Conservation (phyloP, 2,888 invertebrate genomes). For the Eupithecia inturbata region DNA sequence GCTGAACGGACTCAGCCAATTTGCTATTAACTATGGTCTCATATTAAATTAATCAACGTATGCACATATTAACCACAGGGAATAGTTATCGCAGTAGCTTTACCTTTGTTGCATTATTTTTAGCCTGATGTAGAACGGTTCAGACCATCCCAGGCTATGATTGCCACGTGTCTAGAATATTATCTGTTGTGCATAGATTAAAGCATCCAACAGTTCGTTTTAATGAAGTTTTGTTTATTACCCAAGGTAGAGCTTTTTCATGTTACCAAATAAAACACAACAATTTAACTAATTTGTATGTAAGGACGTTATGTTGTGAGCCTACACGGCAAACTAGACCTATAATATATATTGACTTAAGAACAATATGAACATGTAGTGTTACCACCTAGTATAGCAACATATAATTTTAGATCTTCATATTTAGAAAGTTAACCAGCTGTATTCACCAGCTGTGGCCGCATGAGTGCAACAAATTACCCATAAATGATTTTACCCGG, state of each 20-base stretch:
- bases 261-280: too few species aligned
- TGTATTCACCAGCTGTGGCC: constrained; percentile 29
- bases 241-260: background rate
- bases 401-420: too few species aligned
- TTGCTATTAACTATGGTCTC: constrained; percentile 67
- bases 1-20: constrained; percentile 45
- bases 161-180: background rate
- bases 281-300: too few species aligned
- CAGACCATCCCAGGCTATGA: background rate
- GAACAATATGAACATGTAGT: too few species aligned
- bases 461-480: constrained; percentile 65
- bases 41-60: constrained; percentile 75
- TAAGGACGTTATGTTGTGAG: too few species aligned
- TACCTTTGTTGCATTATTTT: background rate
- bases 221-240: background rate
- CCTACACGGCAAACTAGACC: too few species aligned
- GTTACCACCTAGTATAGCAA: too few species aligned
- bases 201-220: background rate
- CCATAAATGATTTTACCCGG: constrained; percentile 67
- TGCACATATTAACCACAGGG: constrained; percentile 53
- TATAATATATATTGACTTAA: too few species aligned
- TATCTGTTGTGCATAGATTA: background rate
- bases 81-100: background rate
- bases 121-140: background rate
- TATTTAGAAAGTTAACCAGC: background rate